A percentile compares a stretch with the other conserved stretches of the same genome.
Conservation (phyloP, 2,797 vertebrate species). For the Lycodopsis pacificus region DNA sequence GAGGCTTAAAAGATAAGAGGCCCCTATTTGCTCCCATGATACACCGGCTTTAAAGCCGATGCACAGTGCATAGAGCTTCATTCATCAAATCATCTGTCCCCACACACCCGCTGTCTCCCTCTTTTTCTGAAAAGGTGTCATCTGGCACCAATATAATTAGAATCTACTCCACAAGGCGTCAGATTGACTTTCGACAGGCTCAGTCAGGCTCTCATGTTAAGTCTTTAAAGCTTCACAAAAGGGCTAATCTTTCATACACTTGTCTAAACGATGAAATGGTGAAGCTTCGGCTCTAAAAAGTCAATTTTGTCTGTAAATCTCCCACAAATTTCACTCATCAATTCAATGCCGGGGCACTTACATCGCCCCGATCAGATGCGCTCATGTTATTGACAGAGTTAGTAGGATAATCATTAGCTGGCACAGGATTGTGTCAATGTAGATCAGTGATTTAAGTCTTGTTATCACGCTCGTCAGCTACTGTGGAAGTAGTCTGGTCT, state of each 20-base stretch:
- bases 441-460: constrained; percentile 41
- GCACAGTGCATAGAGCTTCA: constrained; percentile 14
- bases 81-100: constrained; percentile 35
- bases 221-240: constrained; percentile 54
- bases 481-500: constrained; percentile 17
- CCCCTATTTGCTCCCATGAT: constrained; percentile 19
- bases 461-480: constrained; percentile 34
- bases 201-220: constrained; percentile 44
- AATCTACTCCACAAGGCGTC: constrained; percentile 30
- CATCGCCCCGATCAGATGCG: constrained; percentile 19
- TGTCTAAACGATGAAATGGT: constrained; percentile 34
- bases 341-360: constrained; percentile 14
- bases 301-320: constrained; percentile 39
- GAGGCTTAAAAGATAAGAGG: constrained; percentile 14
- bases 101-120: constrained; percentile 8
- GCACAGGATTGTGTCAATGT: constrained; percentile 31
- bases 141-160: constrained; percentile 44
- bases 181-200: constrained; percentile 48
- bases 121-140: constrained; percentile 51
- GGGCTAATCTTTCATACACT: constrained; percentile 43
- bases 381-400: constrained; percentile 49
- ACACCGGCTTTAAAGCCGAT: constrained; percentile 15
- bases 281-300: constrained; percentile 24
- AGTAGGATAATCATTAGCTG: constrained; percentile 45
- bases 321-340: constrained; percentile 32